Conservation (phyloP, 2,797 vertebrate species). For the Streptopelia turtur region DNA sequence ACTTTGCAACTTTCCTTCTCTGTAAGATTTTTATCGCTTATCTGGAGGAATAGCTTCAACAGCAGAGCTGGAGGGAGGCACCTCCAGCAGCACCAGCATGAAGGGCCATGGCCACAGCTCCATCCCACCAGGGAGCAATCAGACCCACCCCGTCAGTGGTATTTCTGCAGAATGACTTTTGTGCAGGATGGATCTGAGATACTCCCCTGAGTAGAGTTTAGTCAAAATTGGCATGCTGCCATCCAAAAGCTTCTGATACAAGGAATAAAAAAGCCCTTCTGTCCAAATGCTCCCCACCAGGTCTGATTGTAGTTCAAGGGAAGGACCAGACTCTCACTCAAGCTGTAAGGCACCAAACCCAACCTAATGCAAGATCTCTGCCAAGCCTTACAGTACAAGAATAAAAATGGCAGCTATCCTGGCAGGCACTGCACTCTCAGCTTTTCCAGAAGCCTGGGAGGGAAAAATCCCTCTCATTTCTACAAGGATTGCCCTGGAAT, state of each 20-base stretch:
- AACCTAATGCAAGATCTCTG: background rate
- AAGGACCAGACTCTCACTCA: background rate
- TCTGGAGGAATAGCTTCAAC: background rate
- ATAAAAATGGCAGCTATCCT: background rate
- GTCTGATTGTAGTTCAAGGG: background rate
- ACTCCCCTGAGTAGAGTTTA: background rate
- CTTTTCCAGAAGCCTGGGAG: background rate
- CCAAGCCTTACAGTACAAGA: background rate
- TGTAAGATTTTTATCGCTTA: background rate
- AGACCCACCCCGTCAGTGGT: background rate
- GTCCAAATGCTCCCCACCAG: background rate
- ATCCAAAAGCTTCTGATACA: background rate
- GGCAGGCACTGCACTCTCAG: background rate
- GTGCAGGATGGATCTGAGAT: background rate
- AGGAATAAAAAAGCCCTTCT: background rate
- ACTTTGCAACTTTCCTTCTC: background rate
- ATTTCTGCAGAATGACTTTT: background rate
- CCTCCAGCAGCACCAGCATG: fast-evolving
- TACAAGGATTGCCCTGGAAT: background rate
- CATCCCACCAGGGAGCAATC: background rate
- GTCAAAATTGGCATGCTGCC: background rate
- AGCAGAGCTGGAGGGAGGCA: background rate
- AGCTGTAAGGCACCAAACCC: background rate
- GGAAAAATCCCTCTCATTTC: background rate
- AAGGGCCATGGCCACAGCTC: background rate